phyloP scores from a whole-genome alignment of 2,888 invertebrate genomes.

The Xestoiulus laeticollis region DNA sequence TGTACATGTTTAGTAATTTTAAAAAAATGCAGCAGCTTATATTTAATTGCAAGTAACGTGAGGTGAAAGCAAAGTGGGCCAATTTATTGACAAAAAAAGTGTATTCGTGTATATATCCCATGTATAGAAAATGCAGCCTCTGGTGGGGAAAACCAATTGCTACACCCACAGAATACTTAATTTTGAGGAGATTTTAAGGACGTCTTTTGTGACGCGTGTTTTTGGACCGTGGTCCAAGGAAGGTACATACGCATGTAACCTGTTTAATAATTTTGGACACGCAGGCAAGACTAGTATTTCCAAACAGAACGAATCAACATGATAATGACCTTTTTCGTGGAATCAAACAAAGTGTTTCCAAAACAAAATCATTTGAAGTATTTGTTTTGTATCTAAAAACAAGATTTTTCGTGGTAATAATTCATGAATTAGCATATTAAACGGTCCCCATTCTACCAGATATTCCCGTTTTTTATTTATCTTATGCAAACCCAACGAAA shows the following conservation, averaged over 20 bases:
- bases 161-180: not conserved
- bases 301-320: not conserved
- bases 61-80: not conserved
- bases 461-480: not conserved
- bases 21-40: not conserved
- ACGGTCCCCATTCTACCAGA: not conserved
- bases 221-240: not conserved
- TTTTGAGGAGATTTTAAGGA: not conserved
- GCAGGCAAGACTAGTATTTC: not conserved
- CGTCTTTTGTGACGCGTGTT: not conserved
- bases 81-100: not conserved
- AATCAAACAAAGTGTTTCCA: not conserved
- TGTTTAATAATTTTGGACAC: not conserved
- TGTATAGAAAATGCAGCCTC: too few species aligned
- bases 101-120: too few species aligned
- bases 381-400: not conserved
- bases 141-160: not conserved
- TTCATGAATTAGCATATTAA: not conserved
- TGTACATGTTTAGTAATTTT: not conserved
- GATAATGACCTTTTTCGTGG: not conserved
- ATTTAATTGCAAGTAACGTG: too few species aligned
- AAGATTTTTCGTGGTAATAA: not conserved
- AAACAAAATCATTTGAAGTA: not conserved
- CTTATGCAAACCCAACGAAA: too few species aligned
- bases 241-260: not conserved